Percentiles rank a stretch among this genome's conserved stretches.
Evolutionary conservation across 2,797 vertebrate species (phyloP).

Genomic region (Lepus oiostolus): DNA sequence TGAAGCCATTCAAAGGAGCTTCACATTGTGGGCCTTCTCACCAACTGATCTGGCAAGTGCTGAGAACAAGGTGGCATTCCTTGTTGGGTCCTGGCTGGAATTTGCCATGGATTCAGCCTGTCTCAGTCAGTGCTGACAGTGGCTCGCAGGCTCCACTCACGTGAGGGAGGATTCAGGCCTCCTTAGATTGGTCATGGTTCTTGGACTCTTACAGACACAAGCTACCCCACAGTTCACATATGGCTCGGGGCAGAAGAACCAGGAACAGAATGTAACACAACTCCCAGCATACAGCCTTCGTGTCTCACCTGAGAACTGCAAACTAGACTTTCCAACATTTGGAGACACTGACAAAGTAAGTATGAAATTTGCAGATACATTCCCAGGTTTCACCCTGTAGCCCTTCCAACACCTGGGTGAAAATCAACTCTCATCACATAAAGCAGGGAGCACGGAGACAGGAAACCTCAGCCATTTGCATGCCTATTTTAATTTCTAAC

Average conservation of each 20-base stretch:
- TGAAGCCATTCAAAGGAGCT: background rate
- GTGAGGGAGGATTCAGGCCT: background rate
- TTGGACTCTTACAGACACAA: background rate
- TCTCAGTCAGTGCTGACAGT: background rate
- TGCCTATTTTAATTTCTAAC: conserved; percentile 9
- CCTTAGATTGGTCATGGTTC: background rate
- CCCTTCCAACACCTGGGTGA: background rate
- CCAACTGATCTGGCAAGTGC: background rate
- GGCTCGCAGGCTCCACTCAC: background rate
- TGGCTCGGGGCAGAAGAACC: background rate
- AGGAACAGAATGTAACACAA: background rate
- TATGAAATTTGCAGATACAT: background rate
- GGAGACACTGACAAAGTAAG: background rate
- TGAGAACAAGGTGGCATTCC: conserved; percentile 47
- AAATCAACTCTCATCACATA: background rate
- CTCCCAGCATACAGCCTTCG: background rate
- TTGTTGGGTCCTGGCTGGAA: conserved; percentile 17
- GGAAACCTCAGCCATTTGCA: background rate
- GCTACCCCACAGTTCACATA: background rate
- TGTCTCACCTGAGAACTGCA: background rate
- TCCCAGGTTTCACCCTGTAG: background rate
- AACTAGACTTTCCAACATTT: background rate
- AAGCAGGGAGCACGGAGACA: background rate
- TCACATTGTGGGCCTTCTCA: background rate
- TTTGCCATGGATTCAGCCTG: background rate